A percentile compares a stretch with the other conserved stretches of the same genome.
These are phyloP conservation scores for Caloenas nicobarica DNA, from an alignment of 2,113 vertebrate genomes.

Conservation along the genomic window DNA sequence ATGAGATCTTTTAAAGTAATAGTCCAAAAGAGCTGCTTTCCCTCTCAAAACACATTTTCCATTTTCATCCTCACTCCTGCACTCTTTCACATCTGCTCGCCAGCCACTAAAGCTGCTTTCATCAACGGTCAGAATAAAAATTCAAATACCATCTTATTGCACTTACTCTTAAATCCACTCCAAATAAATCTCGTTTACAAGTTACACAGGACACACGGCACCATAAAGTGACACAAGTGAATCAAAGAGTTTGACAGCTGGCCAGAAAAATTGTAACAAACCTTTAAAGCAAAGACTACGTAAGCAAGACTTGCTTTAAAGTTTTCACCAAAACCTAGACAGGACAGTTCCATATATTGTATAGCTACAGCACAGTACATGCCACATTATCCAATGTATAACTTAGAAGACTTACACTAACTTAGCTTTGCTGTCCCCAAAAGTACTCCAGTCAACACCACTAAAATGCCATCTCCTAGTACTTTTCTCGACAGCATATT, in stretches of 20 bases:
- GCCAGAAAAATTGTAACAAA: not conserved
- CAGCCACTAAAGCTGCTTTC: not conserved
- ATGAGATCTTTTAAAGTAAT: not conserved
- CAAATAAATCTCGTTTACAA: not conserved
- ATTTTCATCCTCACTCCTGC: not conserved
- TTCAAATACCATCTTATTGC: not conserved
- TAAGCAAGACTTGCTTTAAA: not conserved
- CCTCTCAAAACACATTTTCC: not conserved
- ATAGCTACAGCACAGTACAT: not conserved
- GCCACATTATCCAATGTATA: fast-evolving
- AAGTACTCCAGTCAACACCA: not conserved
- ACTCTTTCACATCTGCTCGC: not conserved
- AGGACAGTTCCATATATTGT: fast-evolving
- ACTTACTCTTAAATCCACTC: not conserved
- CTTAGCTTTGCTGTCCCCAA: not conserved
- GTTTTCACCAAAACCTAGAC: not conserved
- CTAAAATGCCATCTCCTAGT: not conserved
- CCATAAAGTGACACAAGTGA: not conserved
- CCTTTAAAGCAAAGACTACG: not conserved
- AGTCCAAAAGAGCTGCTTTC: not conserved
- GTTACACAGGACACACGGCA: not conserved
- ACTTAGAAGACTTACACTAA: not conserved
- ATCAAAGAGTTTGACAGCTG: not conserved
- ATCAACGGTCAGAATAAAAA: not conserved
- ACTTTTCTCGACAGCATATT: not conserved